Conservation (phyloP, 2,888 invertebrate species). For the Lottia scabra region DNA sequence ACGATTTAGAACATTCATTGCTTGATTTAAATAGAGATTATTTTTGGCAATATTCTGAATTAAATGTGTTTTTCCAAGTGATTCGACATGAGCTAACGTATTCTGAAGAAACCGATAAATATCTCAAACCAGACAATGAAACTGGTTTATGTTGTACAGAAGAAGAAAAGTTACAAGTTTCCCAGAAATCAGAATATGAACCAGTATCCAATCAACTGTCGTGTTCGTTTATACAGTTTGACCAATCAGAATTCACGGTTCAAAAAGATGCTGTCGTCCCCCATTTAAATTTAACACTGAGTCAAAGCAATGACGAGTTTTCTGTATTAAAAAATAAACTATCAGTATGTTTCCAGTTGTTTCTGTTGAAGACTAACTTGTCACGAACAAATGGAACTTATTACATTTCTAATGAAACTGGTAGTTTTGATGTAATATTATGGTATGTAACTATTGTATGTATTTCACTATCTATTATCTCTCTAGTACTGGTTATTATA, state of each 20-base stretch:
- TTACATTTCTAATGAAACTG: not conserved
- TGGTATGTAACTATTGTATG: constrained; percentile 1
- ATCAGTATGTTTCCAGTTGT: not conserved
- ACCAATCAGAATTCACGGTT: not conserved
- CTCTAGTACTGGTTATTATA: constrained; percentile 32
- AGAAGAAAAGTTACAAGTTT: not conserved
- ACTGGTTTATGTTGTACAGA: not conserved
- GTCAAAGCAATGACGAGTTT: not conserved
- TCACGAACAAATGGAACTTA: not conserved
- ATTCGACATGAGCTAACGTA: too few relatives aligned
- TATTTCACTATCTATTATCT: constrained; percentile 27
- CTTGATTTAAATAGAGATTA: too few relatives aligned
- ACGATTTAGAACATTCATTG: too few relatives aligned
- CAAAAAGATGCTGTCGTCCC: not conserved
- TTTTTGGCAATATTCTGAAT: too few relatives aligned
- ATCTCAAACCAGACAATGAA: not conserved
- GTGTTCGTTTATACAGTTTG: not conserved
- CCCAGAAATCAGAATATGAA: not conserved
- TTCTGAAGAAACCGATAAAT: too few relatives aligned
- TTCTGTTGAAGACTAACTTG: not conserved
- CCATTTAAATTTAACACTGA: not conserved
- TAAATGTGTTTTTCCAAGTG: too few relatives aligned
- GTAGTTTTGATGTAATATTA: not conserved
- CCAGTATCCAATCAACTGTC: not conserved
- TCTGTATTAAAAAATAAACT: not conserved